These are phyloP conservation scores for Penaeus indicus DNA, from an alignment of 1,140 invertebrate genomes.

Conservation along the genomic window DNA sequence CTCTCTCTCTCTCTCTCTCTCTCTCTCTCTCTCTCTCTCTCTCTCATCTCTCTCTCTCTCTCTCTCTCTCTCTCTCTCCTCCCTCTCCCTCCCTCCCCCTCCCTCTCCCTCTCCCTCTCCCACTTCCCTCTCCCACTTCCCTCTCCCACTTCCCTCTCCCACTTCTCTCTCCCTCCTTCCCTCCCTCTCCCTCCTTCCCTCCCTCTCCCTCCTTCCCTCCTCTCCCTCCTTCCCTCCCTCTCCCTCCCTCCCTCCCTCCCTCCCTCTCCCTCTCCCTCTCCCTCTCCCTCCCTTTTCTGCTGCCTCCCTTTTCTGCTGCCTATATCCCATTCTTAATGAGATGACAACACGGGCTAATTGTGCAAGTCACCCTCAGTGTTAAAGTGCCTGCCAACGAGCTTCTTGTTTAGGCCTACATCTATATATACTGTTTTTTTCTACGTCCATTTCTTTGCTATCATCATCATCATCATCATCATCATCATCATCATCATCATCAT, in stretches of 20 bases:
- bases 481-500: too few species aligned
- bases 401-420: too few species aligned
- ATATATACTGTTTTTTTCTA: too few species aligned
- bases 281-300: background rate
- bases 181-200: background rate
- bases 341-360: too few species aligned
- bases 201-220: background rate
- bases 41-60: background rate
- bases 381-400: too few species aligned
- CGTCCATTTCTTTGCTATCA: too few species aligned
- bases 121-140: too few species aligned
- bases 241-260: background rate
- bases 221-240: background rate
- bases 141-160: too few species aligned
- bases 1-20: background rate
- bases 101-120: background rate
- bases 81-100: background rate
- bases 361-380: too few species aligned
- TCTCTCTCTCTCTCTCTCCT: background rate
- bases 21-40: background rate
- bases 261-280: too few species aligned
- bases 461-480: too few species aligned
- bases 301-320: background rate
- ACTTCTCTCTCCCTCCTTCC: background rate
- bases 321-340: background rate